Conservation (phyloP, 2,113 vertebrate genomes). For the Mus spicilegus region DNA sequence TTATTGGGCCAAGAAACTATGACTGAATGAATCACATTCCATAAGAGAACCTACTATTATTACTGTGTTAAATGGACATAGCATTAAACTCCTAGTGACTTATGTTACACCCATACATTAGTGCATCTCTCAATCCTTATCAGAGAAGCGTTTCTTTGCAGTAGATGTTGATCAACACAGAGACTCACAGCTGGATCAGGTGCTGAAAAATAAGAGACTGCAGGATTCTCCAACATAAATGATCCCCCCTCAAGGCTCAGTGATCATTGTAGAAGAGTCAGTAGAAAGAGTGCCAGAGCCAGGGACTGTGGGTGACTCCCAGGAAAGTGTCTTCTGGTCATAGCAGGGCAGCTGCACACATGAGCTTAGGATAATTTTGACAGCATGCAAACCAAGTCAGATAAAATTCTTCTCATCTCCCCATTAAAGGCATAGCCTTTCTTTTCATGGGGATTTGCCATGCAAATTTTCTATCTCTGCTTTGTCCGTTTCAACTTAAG, state of each 20-base stretch:
- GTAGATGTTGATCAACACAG: neutral
- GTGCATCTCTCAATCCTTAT: neutral
- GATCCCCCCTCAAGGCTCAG: neutral
- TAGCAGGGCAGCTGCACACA: neutral
- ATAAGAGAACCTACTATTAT: neutral
- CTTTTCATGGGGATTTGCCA: neutral
- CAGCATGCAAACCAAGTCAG: neutral
- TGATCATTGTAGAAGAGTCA: neutral
- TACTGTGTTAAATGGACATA: neutral
- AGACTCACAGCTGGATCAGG: neutral
- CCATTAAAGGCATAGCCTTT: neutral
- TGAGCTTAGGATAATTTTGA: neutral
- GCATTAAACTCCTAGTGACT: neutral
- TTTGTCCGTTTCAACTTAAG: neutral
- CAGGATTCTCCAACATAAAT: neutral
- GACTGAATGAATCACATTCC: neutral
- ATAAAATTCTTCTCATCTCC: neutral
- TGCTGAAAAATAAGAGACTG: neutral
- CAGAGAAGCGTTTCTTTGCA: neutral
- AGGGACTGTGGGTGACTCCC: neutral
- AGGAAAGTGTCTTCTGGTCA: neutral
- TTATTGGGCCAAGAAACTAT: neutral
- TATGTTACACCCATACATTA: neutral
- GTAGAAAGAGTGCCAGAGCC: neutral
- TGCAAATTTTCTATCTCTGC: neutral